Conservation (phyloP, 2,797 vertebrate genomes). For the Halcyon smyrnensis region DNA sequence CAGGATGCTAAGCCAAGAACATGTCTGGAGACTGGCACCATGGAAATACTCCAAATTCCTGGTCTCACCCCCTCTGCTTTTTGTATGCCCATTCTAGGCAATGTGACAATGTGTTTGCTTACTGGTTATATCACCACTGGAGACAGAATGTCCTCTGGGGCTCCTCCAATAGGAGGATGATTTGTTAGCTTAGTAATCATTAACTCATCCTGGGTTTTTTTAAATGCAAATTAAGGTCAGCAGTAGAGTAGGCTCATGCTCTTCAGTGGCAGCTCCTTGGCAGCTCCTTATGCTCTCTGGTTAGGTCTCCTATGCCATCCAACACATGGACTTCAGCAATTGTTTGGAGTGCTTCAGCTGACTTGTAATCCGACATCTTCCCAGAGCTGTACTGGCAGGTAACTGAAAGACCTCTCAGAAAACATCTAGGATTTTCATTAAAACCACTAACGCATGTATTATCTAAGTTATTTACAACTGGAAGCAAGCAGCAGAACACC, state of each 20-base stretch:
- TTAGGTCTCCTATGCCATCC: not conserved
- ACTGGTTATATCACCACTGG: conserved; percentile 47
- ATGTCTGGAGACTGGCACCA: conserved; percentile 41
- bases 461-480: not conserved
- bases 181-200: conserved; percentile 68
- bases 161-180: conserved; percentile 55
- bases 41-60: conserved; percentile 36
- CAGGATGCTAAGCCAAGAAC: conserved; percentile 4
- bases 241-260: conserved; percentile 39
- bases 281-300: not conserved
- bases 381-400: conserved; percentile 4
- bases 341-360: conserved; percentile 12
- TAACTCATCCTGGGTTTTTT: conserved; percentile 39
- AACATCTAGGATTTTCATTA: not conserved
- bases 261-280: conserved; percentile 36
- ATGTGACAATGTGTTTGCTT: conserved; percentile 56
- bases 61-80: not conserved
- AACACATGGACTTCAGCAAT: not conserved
- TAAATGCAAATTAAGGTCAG: not conserved
- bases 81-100: conserved; percentile 6
- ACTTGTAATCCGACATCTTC: not conserved
- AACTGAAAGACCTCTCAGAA: not conserved
- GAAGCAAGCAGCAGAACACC: not conserved
- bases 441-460: not conserved
- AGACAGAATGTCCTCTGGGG: conserved; percentile 54